Conservation (phyloP, 2,888 invertebrate genomes). For the Plemyria rubiginata region DNA sequence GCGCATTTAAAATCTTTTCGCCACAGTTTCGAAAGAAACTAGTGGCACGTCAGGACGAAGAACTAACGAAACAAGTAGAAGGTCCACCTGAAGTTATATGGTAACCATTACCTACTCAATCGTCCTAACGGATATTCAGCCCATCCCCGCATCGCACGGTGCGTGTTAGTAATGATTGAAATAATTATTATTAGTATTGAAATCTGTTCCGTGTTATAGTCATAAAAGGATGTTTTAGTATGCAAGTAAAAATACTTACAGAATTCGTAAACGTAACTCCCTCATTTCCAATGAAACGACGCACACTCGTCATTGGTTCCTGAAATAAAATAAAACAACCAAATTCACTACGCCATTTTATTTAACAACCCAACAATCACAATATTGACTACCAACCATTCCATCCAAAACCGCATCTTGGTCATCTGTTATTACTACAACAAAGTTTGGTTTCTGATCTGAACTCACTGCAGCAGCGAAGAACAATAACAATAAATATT, state of each 20-base stretch:
- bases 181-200: too few species aligned
- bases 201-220: too few species aligned
- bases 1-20: too few species aligned
- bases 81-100: too few species aligned
- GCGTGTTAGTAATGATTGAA: too few species aligned
- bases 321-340: conserved; percentile 71
- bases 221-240: too few species aligned
- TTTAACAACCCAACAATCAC: conserved; percentile 42
- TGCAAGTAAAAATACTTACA: conserved; percentile 79
- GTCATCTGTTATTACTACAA: conserved; percentile 93
- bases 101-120: too few species aligned
- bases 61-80: too few species aligned
- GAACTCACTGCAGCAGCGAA: conserved; percentile 52
- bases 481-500: conserved; percentile 66
- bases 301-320: conserved; percentile 88
- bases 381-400: conserved; percentile 80
- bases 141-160: too few species aligned
- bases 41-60: too few species aligned
- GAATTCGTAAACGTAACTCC: conserved; percentile 90
- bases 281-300: conserved; percentile 84
- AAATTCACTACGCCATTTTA: conserved; percentile 61
- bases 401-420: conserved; percentile 92
- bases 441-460: conserved; percentile 87
- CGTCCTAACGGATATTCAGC: too few species aligned
- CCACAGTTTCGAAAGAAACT: too few species aligned